Evolutionary conservation across 2,113 vertebrate genomes (phyloP).

Genomic region (Microcebus lehilahytsara): DNA sequence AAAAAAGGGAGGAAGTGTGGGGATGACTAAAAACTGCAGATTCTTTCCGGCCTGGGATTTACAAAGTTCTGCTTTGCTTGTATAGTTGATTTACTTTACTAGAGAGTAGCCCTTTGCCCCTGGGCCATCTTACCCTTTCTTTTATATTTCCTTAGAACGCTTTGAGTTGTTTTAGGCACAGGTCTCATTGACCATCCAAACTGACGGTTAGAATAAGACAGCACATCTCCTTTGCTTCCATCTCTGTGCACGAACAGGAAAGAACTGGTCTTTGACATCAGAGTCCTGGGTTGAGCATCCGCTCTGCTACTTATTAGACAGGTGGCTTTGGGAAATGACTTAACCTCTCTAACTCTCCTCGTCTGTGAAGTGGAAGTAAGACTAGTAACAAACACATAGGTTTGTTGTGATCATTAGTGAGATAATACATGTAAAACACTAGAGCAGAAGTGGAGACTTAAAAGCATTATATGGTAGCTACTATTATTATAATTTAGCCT

Average conservation of each 20-base stretch:
- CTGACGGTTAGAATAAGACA: background rate
- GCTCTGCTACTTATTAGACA: background rate
- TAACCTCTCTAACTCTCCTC: background rate
- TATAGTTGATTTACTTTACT: background rate
- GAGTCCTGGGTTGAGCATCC: background rate
- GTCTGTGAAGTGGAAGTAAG: background rate
- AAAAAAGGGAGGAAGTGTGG: conserved; percentile 30
- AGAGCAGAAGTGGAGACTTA: background rate
- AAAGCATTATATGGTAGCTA: background rate
- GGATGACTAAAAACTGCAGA: background rate
- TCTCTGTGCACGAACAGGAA: background rate
- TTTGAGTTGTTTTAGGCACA: conserved; percentile 1
- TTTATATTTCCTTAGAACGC: background rate
- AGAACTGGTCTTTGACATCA: background rate
- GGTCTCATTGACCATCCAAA: background rate
- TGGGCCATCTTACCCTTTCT: background rate
- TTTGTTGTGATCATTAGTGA: background rate
- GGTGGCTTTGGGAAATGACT: background rate
- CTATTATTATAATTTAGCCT: conserved; percentile 8
- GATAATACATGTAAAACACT: background rate
- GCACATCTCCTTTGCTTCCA: background rate
- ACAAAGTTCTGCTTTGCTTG: background rate
- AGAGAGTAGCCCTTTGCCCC: background rate
- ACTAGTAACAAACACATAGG: background rate
- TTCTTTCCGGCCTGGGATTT: background rate